Evolutionary conservation across 2,113 vertebrate genomes (phyloP).

Genomic region (Coturnix japonica): DNA sequence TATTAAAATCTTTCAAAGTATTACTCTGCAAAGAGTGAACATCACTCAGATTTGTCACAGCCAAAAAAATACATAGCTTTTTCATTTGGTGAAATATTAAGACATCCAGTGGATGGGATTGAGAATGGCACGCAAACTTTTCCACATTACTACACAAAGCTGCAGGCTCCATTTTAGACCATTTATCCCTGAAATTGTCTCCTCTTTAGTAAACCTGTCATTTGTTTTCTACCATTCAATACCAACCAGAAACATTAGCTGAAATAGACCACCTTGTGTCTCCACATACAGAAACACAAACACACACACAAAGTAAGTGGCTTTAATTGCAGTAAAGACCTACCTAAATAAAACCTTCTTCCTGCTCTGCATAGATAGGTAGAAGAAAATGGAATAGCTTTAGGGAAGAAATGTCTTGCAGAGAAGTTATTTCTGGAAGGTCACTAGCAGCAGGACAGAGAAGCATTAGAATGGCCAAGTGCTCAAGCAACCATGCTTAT

Average conservation of each 20-base stretch:
- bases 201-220: conserved; percentile 3
- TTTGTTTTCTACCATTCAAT: conserved; percentile 31
- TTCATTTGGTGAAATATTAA: background rate
- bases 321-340: conserved; percentile 13
- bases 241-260: background rate
- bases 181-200: background rate
- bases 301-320: background rate
- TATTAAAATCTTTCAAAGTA: background rate
- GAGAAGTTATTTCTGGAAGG: conserved; percentile 57
- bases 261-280: background rate
- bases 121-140: background rate
- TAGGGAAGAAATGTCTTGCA: background rate
- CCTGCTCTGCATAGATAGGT: background rate
- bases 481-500: conserved; percentile 34
- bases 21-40: background rate
- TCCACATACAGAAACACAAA: background rate
- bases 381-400: conserved; percentile 37
- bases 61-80: background rate
- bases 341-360: conserved; percentile 12
- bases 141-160: background rate
- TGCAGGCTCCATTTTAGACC: background rate
- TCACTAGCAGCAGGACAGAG: conserved; percentile 53
- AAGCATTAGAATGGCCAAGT: conserved; percentile 20
- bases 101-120: background rate
- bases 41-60: background rate